Evolutionary conservation across 2,888 invertebrate genomes (phyloP), one percentile per base, ranked within the genome.

Genomic region (Mimachlamys varia): DNA sequence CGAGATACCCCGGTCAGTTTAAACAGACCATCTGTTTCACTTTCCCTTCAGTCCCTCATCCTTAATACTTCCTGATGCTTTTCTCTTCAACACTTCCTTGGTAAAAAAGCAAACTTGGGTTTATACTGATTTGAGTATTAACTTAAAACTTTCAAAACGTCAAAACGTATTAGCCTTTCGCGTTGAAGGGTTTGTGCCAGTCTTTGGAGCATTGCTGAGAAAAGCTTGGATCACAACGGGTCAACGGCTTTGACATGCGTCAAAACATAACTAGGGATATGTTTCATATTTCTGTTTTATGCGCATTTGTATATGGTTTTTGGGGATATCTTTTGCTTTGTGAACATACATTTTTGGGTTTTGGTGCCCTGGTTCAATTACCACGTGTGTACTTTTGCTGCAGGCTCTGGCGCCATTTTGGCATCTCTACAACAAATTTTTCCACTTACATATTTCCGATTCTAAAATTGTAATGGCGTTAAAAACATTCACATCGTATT

Each of bases 71-170:
- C 76, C 76, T 76, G 76, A 76, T 76, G 76, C 33, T 27, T 76
- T 76, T 33, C 33, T 76, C 76, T 76, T 76, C 27, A 76, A 76
- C 76, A 33, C 76, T 76, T 76, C 76, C 27, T 12, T n/a, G n/a
- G 27, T 33, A 76, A 76, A 76, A 76, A 76, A 76, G 76, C 76
- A 76, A 76, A 15, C 33, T 27, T 76, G 17, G 33, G 10, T 76
- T 76, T 76, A 76, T 76, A 33, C 76, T 76, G 76, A 76, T 76
- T 76, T 76, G 76, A 33, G 76, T 76, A 76, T 76, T 76, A 76
- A 76, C 76, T 76, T 76, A 33, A 76, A 76, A 76, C 76, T 76
- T 76, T 76, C 76, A 76, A 76, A 76, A 76, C 76, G 76, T 76
- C 76, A 76, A 76, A 76, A 76, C 76, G 76, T 22, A 76, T 76